Evolutionary conservation across 1,140 invertebrate species (phyloP), one percentile per base, ranked within the genome.

Genomic region (Mycetomoellerius zeteki): DNA sequence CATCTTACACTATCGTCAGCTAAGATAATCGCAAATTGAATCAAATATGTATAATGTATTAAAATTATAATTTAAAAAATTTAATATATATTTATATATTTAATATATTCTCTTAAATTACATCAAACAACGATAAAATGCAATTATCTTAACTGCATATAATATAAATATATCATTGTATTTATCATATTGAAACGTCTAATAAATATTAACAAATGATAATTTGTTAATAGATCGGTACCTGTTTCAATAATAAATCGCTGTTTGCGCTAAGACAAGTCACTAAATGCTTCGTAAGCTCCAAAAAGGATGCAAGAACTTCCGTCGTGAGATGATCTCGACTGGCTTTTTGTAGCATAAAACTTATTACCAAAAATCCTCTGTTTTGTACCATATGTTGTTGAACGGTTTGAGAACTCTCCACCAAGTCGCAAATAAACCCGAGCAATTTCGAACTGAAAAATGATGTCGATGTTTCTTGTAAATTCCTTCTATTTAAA

Each of bases 361-460:
- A 99, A 89, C 99, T 99, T 94, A 99, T 99, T 62, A 99, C 99
- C 88, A 99, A 96, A 95, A 99, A 99, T 60, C 99, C 99, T 91
- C 99, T 96, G 93, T 99, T 99, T 95, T 99, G 99, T 94, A 99
- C 98, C 98, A 99, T 99, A 93, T 99, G 99, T 94, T 99, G 99
- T 94, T 99, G 99, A 81, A 99, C 99, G 19, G 98, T 99, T 92
- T 98, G 97, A 87, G 99, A 99, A 67, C 98, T 99, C 94, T 99
- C 98, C 78, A 99, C 98, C 91, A 99, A 96, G 93, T 99, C 99
- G 95, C 99, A 99, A 89, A 99, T 98, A 95, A 99, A 99, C 82
- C 98, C 98, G 93, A 99, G 97, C 62, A 99, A 96, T 95, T 99
- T 99, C 16, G 99, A 98, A 96, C 99, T 99, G 96, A 27, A 96